phyloP scores from a whole-genome alignment of 2,797 vertebrate genomes.

The Pterois miles region DNA sequence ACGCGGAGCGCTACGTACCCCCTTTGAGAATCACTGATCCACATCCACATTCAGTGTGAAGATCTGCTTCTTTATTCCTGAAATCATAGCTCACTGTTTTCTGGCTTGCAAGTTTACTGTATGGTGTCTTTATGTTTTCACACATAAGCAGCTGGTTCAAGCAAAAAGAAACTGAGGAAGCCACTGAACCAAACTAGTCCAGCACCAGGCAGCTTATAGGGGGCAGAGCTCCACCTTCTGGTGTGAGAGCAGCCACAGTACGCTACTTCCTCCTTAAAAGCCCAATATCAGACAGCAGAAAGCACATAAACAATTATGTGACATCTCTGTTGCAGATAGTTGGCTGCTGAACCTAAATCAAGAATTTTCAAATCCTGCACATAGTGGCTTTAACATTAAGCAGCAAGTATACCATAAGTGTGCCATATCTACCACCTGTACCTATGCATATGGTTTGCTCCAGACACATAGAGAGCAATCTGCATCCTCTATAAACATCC shows the following conservation, averaged over 20 bases:
- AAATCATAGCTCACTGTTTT: background rate
- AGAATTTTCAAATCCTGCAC: background rate
- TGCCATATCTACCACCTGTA: background rate
- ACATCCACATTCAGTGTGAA: background rate
- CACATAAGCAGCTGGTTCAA: background rate
- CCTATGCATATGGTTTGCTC: background rate
- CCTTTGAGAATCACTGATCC: too few relatives aligned
- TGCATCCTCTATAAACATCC: background rate
- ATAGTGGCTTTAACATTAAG: background rate
- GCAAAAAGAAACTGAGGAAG: background rate
- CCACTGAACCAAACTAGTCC: background rate
- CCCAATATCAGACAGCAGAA: background rate
- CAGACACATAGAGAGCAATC: background rate
- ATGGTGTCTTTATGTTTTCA: background rate
- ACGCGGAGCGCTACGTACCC: too few relatives aligned
- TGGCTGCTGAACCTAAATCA: background rate
- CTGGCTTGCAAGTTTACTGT: background rate
- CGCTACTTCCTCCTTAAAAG: background rate
- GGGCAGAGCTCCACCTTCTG: background rate
- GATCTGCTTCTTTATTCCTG: background rate
- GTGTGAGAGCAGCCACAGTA: background rate
- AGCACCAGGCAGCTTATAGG: background rate
- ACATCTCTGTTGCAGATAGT: too few relatives aligned
- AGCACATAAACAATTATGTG: background rate
- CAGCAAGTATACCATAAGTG: background rate